A percentile compares a stretch with the other conserved stretches of the same genome.
These are phyloP conservation scores for Epinephelus coioides DNA, from an alignment of 2,797 vertebrate species.

Conservation along the genomic window DNA sequence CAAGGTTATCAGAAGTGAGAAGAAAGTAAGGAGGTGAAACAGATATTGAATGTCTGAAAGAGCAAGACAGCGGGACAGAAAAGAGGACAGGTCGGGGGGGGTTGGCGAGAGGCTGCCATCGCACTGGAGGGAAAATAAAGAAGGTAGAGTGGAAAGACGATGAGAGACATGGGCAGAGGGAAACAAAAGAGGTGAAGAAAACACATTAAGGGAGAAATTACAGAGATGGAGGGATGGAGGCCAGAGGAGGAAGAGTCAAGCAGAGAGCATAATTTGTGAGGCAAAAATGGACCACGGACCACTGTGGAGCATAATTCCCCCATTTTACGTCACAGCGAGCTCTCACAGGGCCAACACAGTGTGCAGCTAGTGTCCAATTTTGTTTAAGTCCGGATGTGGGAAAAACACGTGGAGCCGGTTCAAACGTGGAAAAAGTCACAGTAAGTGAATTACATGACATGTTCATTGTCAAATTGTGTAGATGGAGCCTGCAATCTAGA, in stretches of 20 bases:
- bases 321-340: constrained; percentile 46
- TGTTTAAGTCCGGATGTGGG: not conserved
- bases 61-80: constrained; percentile 19
- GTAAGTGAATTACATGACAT: constrained; percentile 36
- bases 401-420: constrained; percentile 5
- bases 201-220: constrained; percentile 54
- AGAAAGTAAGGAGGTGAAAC: constrained; percentile 4
- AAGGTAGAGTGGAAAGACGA: constrained; percentile 6
- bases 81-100: not conserved
- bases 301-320: constrained; percentile 54
- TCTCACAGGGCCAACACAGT: constrained; percentile 35
- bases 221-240: constrained; percentile 40
- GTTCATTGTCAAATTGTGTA: constrained; percentile 38
- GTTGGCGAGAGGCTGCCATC: constrained; percentile 3
- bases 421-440: not conserved
- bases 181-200: constrained; percentile 31
- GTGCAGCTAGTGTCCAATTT: constrained; percentile 25
- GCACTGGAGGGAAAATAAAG: constrained; percentile 16
- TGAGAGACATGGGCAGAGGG: constrained; percentile 4
- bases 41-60: constrained; percentile 29
- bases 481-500: constrained; percentile 44
- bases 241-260: constrained; percentile 58
- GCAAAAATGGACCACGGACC: constrained; percentile 50
- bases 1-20: constrained; percentile 6
- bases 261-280: constrained; percentile 60